Percentiles rank a stretch among this genome's conserved stretches.
phyloP scores from a whole-genome alignment of 2,113 vertebrate species.

The Forbesichthys papilliferus region DNA sequence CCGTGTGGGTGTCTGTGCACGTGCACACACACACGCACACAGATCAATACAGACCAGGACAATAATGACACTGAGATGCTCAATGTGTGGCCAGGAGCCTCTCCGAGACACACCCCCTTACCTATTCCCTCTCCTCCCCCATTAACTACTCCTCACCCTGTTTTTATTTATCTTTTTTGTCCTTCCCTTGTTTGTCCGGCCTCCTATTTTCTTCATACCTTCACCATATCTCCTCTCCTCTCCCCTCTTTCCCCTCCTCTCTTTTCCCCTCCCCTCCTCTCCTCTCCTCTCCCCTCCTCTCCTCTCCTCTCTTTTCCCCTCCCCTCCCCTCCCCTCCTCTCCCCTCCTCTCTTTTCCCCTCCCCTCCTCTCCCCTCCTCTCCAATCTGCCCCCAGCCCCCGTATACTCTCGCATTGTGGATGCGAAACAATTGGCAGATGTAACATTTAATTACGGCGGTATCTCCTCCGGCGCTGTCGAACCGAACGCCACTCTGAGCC shows the following conservation, averaged over 20 bases:
- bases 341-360: background rate
- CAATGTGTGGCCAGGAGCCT: conserved; percentile 66
- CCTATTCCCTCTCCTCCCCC: background rate
- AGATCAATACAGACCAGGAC: conserved; percentile 70
- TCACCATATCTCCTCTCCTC: conserved; percentile 60
- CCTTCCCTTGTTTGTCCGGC: conserved; percentile 23
- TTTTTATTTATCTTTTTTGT: conserved; percentile 21
- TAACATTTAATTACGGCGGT: conserved; percentile 80
- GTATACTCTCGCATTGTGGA: conserved; percentile 64
- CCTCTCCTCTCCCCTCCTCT: background rate
- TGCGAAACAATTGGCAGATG: conserved; percentile 80
- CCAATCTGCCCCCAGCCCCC: conserved; percentile 31
- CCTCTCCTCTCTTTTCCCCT: background rate
- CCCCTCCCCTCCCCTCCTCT: background rate
- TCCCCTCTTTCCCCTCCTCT: background rate
- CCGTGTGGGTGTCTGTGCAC: conserved; percentile 27
- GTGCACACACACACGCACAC: conserved; percentile 38
- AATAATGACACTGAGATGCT: conserved; percentile 67
- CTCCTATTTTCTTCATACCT: conserved; percentile 56
- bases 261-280: background rate
- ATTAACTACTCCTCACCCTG: background rate
- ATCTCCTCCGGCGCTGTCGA: conserved; percentile 76
- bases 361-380: background rate
- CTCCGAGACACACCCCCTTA: background rate
- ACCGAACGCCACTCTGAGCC: conserved; percentile 65